Percentiles rank a stretch among this genome's conserved stretches.
These are phyloP conservation scores for Brachypteracias leptosomus DNA, from an alignment of 2,113 vertebrate genomes.

Conservation along the genomic window DNA sequence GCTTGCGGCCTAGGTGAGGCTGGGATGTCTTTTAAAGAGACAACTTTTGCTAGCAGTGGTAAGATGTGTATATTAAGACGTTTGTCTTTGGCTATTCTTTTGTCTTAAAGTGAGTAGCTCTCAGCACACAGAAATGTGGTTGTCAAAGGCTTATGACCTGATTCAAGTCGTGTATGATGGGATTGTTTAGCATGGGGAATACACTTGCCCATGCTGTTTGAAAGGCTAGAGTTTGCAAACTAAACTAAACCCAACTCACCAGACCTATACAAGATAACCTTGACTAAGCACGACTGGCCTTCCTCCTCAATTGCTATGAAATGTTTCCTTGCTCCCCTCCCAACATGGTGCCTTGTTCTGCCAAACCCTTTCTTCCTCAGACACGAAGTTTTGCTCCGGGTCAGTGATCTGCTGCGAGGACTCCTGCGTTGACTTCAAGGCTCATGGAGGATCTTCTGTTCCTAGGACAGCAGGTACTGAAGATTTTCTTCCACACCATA, in stretches of 20 bases:
- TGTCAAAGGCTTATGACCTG: background rate
- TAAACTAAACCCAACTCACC: background rate
- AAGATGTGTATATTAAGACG: background rate
- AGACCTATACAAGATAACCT: background rate
- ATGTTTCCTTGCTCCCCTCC: background rate
- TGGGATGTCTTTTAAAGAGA: background rate
- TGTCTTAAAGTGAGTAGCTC: background rate
- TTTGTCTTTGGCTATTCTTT: background rate
- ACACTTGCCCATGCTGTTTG: background rate
- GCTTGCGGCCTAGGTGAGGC: background rate
- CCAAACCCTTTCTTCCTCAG: conserved; percentile 16
- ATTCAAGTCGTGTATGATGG: background rate
- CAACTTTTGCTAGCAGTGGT: background rate
- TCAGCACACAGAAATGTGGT: background rate
- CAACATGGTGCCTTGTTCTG: background rate
- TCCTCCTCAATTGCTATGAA: background rate
- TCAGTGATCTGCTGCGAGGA: conserved; percentile 1
- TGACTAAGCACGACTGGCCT: background rate
- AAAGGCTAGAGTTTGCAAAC: background rate
- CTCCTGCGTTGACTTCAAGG: conserved; percentile 13
- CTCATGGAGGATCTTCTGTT: conserved; percentile 59
- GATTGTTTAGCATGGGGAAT: background rate
- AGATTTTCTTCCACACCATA: background rate
- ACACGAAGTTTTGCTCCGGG: conserved; percentile 7
- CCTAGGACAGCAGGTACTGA: conserved; percentile 51